Conservation (phyloP, 2,888 invertebrate genomes). For the Clunio marinus region DNA sequence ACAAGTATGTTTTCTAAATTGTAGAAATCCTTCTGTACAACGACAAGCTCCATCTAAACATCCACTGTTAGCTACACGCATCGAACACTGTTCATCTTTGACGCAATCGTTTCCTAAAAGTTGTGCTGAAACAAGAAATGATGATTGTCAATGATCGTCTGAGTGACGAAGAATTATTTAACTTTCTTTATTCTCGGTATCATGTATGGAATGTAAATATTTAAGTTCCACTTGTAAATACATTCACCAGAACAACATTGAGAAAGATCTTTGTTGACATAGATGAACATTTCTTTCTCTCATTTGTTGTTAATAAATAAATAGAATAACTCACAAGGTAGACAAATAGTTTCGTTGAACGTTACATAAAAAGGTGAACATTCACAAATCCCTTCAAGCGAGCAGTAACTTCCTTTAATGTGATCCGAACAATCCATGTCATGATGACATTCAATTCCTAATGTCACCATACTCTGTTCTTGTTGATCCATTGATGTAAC, state of each 20-base stretch:
- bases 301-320: not conserved
- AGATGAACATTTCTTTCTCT: slow-evolving; percentile 16
- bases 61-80: slow-evolving; percentile 83
- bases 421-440: slow-evolving; percentile 53
- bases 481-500: slow-evolving; percentile 4
- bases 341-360: slow-evolving; percentile 71
- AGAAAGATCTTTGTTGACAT: no score
- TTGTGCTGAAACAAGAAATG: slow-evolving; percentile 59
- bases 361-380: slow-evolving; percentile 79
- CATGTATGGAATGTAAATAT: slow-evolving; percentile 18
- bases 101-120: slow-evolving; percentile 78
- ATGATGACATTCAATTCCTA: slow-evolving; percentile 51
- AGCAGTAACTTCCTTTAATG: slow-evolving; percentile 51
- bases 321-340: slow-evolving; percentile 67
- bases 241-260: no score
- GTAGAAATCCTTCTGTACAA: slow-evolving; percentile 78
- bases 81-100: slow-evolving; percentile 77
- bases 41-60: slow-evolving; percentile 79
- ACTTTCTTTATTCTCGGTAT: not conserved
- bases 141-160: no score
- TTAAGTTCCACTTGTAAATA: no score
- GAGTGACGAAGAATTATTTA: no score
- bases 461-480: slow-evolving; percentile 41
- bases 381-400: slow-evolving; percentile 62
- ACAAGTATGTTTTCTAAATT: slow-evolving; percentile 85